phyloP scores from a whole-genome alignment of 2,113 vertebrate species.

The Microcebus tavaratra region DNA sequence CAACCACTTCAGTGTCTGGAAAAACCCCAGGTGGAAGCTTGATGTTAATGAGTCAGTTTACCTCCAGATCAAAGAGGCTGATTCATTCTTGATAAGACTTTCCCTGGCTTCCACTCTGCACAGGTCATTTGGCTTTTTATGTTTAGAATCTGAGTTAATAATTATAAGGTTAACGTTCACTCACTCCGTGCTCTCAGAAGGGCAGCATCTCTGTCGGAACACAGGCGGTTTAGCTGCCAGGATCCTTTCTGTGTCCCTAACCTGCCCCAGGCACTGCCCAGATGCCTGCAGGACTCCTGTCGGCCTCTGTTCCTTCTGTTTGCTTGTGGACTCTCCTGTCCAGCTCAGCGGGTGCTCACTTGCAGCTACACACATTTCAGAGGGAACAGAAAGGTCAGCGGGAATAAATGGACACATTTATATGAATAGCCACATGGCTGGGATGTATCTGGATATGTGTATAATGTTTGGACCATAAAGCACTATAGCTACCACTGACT shows the following conservation, averaged over 20 bases:
- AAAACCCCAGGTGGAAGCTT: constrained; percentile 67
- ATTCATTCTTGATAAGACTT: constrained; percentile 54
- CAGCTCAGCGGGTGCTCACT: not conserved
- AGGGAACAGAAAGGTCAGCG: constrained; percentile 35
- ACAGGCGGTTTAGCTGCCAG: not conserved
- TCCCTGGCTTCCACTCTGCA: constrained; percentile 34
- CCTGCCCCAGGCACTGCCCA: not conserved
- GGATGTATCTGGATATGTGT: not conserved
- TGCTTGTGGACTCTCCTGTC: not conserved
- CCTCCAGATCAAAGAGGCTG: constrained; percentile 71
- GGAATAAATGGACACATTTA: not conserved
- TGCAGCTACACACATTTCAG: not conserved
- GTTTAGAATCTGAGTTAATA: constrained; percentile 71
- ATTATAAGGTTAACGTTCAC: constrained; percentile 49
- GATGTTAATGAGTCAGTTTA: constrained; percentile 42
- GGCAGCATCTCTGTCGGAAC: not conserved
- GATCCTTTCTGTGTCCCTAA: not conserved
- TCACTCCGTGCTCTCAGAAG: not conserved
- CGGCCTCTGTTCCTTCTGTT: not conserved
- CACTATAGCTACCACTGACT: not conserved
- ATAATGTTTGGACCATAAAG: not conserved
- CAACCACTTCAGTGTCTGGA: constrained; percentile 69
- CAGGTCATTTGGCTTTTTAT: constrained; percentile 53
- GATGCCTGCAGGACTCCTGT: not conserved
- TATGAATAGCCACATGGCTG: not conserved